Evolutionary conservation across 2,113 vertebrate genomes (phyloP), one percentile per base, ranked within the genome.

Genomic region (Deroptyus accipitrinus): DNA sequence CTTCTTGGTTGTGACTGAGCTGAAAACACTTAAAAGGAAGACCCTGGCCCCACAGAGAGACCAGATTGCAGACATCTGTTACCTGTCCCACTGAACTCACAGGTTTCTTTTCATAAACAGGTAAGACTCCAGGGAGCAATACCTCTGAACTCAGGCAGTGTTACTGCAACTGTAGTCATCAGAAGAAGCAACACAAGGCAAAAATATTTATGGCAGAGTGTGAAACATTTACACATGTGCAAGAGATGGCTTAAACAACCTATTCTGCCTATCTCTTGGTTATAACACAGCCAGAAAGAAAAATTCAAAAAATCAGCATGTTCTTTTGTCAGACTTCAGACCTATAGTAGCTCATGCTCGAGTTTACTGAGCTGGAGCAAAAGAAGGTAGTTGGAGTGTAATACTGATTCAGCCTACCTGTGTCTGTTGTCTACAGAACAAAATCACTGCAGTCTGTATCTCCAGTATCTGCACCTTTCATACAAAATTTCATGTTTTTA

Each of bases 31-130:
- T 83, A 30, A n/a, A 85, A 75, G 61, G 64, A 79, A 31, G 57
- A 61, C n/a, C 39, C n/a, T 49, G 63, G 17, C 25, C 54, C 72
- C 75, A 90, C 17, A 9, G 93, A 93, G 91, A 95, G 63, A 94
- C 48, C 78, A 87, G 74, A 85, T 73, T 96, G 84, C 59, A 96
- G 49, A 67, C 82, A 95, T 95, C 74, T 95, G 85, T 89, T 90
- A 85, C 67, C 89, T 95, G 70, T 94, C 44, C 90, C 41, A 15
- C 11, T 76, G 74, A 96, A 85, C 67, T 59, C 44, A 39, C 4
- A 28, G 61, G 62, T 91, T 87, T 44, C 54, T 88, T 76, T 92
- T 69, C 44, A 37, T 57, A n/a, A 89, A 57, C 24, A 69, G 35
- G 14, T 68, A 94, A 87, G 48, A 39, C 62, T 92, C 33, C 89